Base-by-base conservation (phyloP, 1,140 invertebrate species). In the Aricia agestis region DNA sequence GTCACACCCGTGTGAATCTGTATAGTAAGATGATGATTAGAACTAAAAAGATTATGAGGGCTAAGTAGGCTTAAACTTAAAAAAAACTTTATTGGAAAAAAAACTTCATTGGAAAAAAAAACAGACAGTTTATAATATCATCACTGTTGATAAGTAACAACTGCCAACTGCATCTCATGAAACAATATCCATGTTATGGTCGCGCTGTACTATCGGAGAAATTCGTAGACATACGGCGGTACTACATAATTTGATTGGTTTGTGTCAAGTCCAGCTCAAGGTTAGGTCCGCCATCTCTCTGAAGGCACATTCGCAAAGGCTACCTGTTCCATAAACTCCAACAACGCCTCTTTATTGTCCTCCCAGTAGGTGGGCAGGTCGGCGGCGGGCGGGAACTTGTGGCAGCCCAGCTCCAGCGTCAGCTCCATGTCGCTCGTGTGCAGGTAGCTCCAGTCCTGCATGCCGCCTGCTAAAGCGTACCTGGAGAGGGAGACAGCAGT, bases 361-460 rank as follows among this genome's bases (percentile, higher is more conserved):
- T 95, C 77, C 99, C 99, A 99, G 86, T 95, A 98, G 1, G 92
- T 88, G 0, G 95, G 94, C 15, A 99, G 84, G 73, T 98, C 94
- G 5, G 89, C 89, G 3, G 94, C 94, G 19, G 87, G 87, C 0
- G 98, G 98, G 83, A 95, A 99, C 91, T 99, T 99, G 74, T 93
- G 94, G 87, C 99, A 99, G 25, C 98, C 97, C 67, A 99, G 90
- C 90, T 99, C 99, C 9, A 99, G 83, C 0, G 98, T 99, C 0
- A 99, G 93, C 87, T 99, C 98, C 92, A 99, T 96, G 80, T 96
- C 97, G 80, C 98, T 99, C 15, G 97, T 96, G 72, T 96, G 92
- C 0, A 98, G 76, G 84, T 99, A 99, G 92, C 99, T 99, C 95
- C 97, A 99, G 87, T 99, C 99, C 90, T 99, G 99, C 98, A 99